Conservation (phyloP, 2,113 vertebrate species). For the Aix galericulata region DNA sequence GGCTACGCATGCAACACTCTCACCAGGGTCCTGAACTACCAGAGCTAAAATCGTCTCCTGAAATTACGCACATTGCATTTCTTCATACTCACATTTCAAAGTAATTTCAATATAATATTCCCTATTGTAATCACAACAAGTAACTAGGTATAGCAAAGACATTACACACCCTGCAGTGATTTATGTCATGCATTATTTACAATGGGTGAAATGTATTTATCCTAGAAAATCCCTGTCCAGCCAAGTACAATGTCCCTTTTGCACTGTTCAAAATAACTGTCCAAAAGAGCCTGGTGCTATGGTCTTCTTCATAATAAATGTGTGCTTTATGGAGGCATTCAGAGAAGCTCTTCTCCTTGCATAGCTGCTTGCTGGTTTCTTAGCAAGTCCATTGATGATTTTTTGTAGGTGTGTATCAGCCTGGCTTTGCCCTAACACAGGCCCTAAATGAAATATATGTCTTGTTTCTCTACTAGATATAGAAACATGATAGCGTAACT, state of each 20-base stretch:
- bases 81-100: conserved; percentile 25
- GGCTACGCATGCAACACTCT: not conserved
- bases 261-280: not conserved
- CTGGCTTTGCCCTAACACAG: not conserved
- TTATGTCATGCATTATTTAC: not conserved
- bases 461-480: not conserved
- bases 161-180: not conserved
- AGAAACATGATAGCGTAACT: not conserved
- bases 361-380: not conserved
- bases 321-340: not conserved
- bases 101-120: conserved; percentile 34
- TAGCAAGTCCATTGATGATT: not conserved
- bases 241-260: not conserved
- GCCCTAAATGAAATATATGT: not conserved
- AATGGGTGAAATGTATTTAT: not conserved
- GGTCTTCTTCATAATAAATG: not conserved
- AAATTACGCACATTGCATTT: conserved; percentile 30
- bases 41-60: not conserved
- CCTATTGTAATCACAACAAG: conserved; percentile 1
- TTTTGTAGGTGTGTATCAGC: not conserved
- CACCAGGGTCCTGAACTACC: not conserved
- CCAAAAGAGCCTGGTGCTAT: not conserved
- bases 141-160: not conserved
- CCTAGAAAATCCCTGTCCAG: not conserved
- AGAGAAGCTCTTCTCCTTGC: not conserved